Base-by-base conservation (phyloP, 2,888 invertebrate species). In the Drosophila melanosoma region DNA sequence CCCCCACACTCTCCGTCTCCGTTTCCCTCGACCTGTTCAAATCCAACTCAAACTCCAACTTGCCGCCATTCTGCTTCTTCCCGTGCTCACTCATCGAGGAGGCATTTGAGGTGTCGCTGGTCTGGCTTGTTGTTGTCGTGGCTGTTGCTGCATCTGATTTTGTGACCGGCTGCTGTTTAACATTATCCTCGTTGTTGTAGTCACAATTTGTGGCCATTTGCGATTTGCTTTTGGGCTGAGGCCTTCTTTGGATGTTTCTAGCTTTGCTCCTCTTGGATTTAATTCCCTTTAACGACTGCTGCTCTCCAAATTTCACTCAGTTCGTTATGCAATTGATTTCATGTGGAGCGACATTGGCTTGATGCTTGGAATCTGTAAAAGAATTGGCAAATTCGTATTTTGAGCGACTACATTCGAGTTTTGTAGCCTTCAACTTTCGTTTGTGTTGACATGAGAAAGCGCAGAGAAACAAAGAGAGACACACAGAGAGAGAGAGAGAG, bases 121-220 rank as follows among this genome's bases (percentile, higher is more conserved):
- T 20, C 49, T 62, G 54, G 32, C 38, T 54, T 52, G 65, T 42
- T 40, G 71, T 17, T 49, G 65, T 48, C 36, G 71, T n/a, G 48
- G 61, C 36, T 51, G 59, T 35, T 42, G 60, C 36, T 48, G 59
- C 36, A 20, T 42, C 40, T 68, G 64, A 7, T 42, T 63, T 67
- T 67, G 69, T 73, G 81, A 67, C 70, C 73, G 74, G 74, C 87
- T 71, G 76, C 75, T 74, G 88, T 78, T 78, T 83, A 69, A 76
- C 88, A 77, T 81, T 82, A 74, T 90, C 83, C 79, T 90, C 91
- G 42, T 84, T 91, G 53, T 80, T 91, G 53, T 81, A 82, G 63
- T 90, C 88, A 69, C 81, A 91, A 80, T 92, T 91, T 76, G 92
- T 91, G 85, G 92, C 92, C 92, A 92, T 92, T 82, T 79, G 71